A percentile compares a stretch with the other conserved stretches of the same genome.
Conservation (phyloP, 2,113 vertebrate genomes). For the Elephantulus edwardii region DNA sequence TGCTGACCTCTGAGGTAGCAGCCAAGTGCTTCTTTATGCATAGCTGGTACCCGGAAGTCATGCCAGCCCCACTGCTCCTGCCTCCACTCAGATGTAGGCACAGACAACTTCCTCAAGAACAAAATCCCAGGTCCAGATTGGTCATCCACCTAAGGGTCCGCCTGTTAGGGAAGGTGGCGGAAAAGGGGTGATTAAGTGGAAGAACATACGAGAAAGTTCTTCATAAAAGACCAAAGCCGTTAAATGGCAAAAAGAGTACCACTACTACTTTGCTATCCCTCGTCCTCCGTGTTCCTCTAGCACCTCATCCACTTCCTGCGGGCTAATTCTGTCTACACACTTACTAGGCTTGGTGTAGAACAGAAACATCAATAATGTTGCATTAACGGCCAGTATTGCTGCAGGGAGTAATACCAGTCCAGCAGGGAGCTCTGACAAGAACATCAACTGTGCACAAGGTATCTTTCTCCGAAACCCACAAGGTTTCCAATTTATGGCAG, state of each 20-base stretch:
- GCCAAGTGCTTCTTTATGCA: background rate
- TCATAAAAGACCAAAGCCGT: background rate
- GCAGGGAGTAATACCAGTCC: fast-evolving
- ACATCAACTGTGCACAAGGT: fast-evolving
- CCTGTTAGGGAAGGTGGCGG: background rate
- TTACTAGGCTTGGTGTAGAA: background rate
- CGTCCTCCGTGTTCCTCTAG: background rate
- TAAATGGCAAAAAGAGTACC: no score
- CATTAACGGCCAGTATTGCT: background rate
- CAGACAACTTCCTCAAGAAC: background rate
- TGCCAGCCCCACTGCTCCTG: background rate
- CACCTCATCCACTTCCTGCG: fast-evolving
- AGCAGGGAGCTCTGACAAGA: background rate
- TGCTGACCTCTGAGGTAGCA: background rate
- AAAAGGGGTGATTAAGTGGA: background rate
- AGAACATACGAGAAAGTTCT: background rate
- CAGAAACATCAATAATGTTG: background rate
- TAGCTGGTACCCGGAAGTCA: background rate
- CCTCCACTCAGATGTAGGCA: no score
- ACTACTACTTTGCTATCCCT: fast-evolving
- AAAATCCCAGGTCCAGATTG: background rate
- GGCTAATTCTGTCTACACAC: background rate
- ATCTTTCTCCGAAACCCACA: background rate
- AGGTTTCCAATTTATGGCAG: no score
- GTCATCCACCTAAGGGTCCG: background rate